Evolutionary conservation across 2,113 vertebrate genomes (phyloP), one percentile per base, ranked within the genome.

Genomic region (Crotalus helleri): DNA sequence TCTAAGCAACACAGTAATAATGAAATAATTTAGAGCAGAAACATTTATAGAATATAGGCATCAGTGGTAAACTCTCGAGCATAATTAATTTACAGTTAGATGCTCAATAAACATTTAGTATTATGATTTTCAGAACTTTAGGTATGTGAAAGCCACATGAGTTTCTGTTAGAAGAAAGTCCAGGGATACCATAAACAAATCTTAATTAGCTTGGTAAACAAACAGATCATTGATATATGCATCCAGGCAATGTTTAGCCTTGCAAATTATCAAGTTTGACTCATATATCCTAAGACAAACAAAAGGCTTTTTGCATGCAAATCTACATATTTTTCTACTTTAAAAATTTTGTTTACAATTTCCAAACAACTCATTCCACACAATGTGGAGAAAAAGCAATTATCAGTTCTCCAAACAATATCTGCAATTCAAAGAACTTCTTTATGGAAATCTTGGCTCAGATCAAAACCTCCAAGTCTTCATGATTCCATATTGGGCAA

Each of bases 121-220:
- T 59, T 91, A 55, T 8, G 85, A 15, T 6, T 96, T 95, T 88
- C 92, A 81, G 93, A 92, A 61, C 49, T 92, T 92, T 61, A 94
- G 93, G 91, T 91, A 96, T 95, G 90, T 86, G 85, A 92, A 96
- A 96, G 39, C 51, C 87, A 85, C 94, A 94, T 95, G 26, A 95
- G 61, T 95, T 13, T 91, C 95, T 94, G 53, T 87, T 92, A 93
- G 92, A 95, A 93, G 92, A 92, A 85, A 95, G 93, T 91, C 94
- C 95, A 95, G 90, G 53, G 89, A 88, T 93, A 93, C 0, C 59
- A 96, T 95, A 96, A 97, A 95, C 87, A 93, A 96, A 91, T 46
- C 15, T 85, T 92, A 96, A 91, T 93, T 94, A 93, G 90, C 29
- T 92, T 69, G 88, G 93, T 95, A 97, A 97, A 96, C 91, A 95